A percentile compares a stretch with the other conserved stretches of the same genome.
phyloP scores from a whole-genome alignment of 1,140 invertebrate genomes.

The Pseudomyrmex cubaensis region DNA sequence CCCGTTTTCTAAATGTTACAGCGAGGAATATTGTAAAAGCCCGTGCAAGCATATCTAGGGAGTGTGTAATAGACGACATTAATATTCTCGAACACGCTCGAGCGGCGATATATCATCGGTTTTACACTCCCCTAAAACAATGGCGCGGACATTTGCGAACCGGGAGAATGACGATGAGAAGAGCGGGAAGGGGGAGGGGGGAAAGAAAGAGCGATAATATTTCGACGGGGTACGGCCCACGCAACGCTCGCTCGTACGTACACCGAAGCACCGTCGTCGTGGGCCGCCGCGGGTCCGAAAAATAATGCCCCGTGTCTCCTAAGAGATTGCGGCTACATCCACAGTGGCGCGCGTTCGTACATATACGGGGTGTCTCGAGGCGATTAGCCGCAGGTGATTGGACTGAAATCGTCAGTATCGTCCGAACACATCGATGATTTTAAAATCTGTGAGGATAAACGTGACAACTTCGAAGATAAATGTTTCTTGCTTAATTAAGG shows the following conservation, averaged over 20 bases:
- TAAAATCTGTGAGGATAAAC: no score
- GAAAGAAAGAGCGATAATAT: conserved; percentile 68
- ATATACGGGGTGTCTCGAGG: conserved; percentile 61
- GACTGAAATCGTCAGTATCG: no score
- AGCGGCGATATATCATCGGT: conserved; percentile 71
- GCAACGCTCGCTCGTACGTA: conserved; percentile 27
- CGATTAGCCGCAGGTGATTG: conserved; percentile 9
- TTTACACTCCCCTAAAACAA: conserved; percentile 75
- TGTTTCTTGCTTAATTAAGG: no score
- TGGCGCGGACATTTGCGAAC: conserved; percentile 61
- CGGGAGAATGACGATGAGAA: no score
- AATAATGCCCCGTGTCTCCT: conserved; percentile 70
- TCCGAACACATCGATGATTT: no score
- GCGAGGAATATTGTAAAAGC: conserved; percentile 45
- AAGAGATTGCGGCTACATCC: conserved; percentile 71
- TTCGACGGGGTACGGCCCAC: conserved; percentile 71
- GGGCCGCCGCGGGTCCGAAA: conserved; percentile 62
- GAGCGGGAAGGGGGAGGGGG: neutral
- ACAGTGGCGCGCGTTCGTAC: conserved; percentile 14
- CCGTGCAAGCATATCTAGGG: conserved; percentile 46
- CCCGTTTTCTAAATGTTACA: neutral
- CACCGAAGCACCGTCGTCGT: conserved; percentile 39
- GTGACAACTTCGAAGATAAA: no score
- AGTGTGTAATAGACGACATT: conserved; percentile 70
- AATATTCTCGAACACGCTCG: conserved; percentile 71